Evolutionary conservation across 1,140 invertebrate genomes (phyloP).

Genomic region (Formica exsecta): DNA sequence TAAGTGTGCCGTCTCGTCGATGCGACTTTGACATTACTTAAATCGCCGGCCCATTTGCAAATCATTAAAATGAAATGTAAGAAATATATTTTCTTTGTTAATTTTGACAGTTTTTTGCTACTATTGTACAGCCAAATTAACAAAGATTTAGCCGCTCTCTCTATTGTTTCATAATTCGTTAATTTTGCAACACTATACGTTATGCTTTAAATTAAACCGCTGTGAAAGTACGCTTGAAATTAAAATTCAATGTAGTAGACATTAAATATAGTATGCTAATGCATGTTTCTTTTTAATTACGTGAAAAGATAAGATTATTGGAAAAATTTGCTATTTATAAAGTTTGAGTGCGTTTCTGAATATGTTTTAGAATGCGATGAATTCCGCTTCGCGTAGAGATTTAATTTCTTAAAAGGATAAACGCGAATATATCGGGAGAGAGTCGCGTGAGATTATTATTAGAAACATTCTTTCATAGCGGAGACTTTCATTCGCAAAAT

Average conservation of each 20-base stretch:
- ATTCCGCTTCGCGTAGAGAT: background rate
- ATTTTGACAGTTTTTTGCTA: too few relatives aligned
- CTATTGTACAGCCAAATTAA: too few relatives aligned
- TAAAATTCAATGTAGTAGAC: too few relatives aligned
- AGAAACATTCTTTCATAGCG: background rate
- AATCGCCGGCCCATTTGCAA: constrained; percentile 55
- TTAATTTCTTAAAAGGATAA: constrained; percentile 20
- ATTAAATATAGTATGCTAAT: too few relatives aligned
- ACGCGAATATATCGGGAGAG: constrained; percentile 8
- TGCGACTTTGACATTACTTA: constrained; percentile 44
- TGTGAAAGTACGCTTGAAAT: too few relatives aligned
- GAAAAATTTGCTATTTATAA: background rate
- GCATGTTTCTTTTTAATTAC: too few relatives aligned
- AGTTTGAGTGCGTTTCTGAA: too few relatives aligned
- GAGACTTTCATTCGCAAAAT: constrained; percentile 51
- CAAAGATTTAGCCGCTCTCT: background rate
- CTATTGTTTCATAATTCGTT: too few relatives aligned
- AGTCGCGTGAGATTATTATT: constrained; percentile 30
- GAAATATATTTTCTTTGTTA: too few relatives aligned
- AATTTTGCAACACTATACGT: too few relatives aligned
- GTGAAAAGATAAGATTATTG: too few relatives aligned
- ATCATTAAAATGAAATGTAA: constrained; percentile 52
- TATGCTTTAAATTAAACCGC: too few relatives aligned
- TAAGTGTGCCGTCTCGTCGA: background rate
- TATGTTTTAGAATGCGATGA: background rate